These are phyloP conservation scores for Lysandra coridon DNA, from an alignment of 2,888 invertebrate species.

Conservation along the genomic window DNA sequence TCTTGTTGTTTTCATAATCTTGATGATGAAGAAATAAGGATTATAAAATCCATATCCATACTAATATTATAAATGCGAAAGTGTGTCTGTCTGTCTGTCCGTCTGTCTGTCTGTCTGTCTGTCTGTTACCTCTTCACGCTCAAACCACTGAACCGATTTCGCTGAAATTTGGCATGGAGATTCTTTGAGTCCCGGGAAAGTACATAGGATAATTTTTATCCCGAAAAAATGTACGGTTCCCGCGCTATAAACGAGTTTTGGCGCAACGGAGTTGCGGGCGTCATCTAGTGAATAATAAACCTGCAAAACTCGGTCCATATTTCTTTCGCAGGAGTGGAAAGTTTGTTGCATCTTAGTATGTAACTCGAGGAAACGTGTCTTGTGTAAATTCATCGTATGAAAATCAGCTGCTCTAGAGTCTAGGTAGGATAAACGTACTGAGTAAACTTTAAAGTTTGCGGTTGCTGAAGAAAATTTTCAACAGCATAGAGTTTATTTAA, in stretches of 20 bases:
- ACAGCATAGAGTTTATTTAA: background rate
- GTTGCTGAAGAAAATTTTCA: background rate
- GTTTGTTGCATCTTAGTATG: slow-evolving; percentile 9
- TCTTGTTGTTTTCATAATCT: background rate
- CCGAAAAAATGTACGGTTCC: too few species aligned
- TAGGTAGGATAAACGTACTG: background rate
- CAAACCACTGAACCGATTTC: too few species aligned
- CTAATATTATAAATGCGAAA: too few species aligned
- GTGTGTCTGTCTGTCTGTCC: too few species aligned
- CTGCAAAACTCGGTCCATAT: background rate
- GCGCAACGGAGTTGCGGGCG: too few species aligned
- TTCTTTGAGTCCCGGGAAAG: too few species aligned
- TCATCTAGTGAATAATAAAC: background rate
- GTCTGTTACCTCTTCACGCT: too few species aligned
- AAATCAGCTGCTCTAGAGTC: background rate
- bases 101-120: too few species aligned
- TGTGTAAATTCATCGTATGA: slow-evolving; percentile 4
- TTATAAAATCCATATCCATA: background rate
- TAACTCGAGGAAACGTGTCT: background rate
- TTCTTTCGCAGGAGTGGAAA: background rate
- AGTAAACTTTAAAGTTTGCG: slow-evolving; percentile 3
- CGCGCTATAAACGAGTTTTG: too few species aligned
- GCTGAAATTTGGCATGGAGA: too few species aligned
- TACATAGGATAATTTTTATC: too few species aligned
- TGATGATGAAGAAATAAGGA: background rate